Evolutionary conservation across 2,113 vertebrate genomes (phyloP).

Genomic region (Puffinus mauretanicus): DNA sequence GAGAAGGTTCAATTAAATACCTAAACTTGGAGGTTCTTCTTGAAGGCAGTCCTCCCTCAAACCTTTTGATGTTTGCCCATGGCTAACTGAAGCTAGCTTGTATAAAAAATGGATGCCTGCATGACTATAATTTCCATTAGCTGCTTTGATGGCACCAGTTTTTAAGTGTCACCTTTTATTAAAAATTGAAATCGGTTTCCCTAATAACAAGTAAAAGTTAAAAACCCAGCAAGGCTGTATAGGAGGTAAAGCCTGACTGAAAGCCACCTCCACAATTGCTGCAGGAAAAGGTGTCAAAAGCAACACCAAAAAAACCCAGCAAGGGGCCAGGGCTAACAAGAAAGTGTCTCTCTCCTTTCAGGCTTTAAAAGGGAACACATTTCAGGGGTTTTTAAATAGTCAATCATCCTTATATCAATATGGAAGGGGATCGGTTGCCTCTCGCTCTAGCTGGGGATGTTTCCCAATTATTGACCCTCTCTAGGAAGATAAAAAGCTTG

Average conservation of each 20-base stretch:
- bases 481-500: not conserved
- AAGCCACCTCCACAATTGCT: conserved; percentile 18
- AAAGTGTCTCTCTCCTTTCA: not conserved
- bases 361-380: not conserved
- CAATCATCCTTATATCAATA: not conserved
- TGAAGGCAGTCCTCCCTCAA: not conserved
- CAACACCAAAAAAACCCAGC: not conserved
- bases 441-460: not conserved
- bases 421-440: not conserved
- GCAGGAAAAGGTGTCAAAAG: conserved; percentile 19
- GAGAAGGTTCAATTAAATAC: not conserved
- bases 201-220: not conserved
- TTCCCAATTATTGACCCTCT: not conserved
- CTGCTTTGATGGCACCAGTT: not conserved
- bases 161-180: not conserved
- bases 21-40: not conserved
- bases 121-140: not conserved
- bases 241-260: conserved; percentile 12
- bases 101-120: not conserved
- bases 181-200: not conserved
- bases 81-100: not conserved
- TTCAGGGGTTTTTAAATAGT: not conserved
- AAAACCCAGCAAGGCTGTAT: not conserved
- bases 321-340: not conserved
- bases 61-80: not conserved